A percentile compares a stretch with the other conserved stretches of the same genome.
Conservation (phyloP, 1,140 invertebrate genomes). For the Drosophila punjabiensis region DNA sequence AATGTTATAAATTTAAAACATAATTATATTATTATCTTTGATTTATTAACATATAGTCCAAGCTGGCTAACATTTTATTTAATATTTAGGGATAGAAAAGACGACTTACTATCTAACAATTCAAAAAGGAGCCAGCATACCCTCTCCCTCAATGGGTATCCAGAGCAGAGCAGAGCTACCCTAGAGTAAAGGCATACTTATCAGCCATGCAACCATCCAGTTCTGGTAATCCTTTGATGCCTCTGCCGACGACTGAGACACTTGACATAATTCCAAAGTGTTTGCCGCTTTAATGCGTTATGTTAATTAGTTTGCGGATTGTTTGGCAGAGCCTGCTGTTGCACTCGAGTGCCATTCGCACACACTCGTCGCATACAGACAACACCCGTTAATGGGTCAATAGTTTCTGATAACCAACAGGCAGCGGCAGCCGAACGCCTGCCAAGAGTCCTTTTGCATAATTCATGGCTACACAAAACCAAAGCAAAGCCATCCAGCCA, state of each 20-base stretch:
- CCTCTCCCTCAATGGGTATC: neutral
- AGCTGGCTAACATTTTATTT: too few species aligned
- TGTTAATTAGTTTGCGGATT: constrained; percentile 78
- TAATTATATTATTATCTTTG: too few species aligned
- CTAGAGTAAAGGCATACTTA: constrained; percentile 30
- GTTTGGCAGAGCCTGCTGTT: constrained; percentile 42
- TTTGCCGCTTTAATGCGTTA: constrained; percentile 75
- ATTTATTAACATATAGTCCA: too few species aligned
- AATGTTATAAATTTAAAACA: too few species aligned
- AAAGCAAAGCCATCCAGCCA: constrained; percentile 14
- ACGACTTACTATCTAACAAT: neutral
- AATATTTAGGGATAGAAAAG: neutral
- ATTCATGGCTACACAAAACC: constrained; percentile 57
- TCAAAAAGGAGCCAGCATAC: neutral
- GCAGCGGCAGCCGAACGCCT: constrained; percentile 25
- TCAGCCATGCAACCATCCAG: constrained; percentile 42
- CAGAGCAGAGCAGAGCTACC: neutral
- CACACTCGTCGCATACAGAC: constrained; percentile 29
- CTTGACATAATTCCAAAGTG: constrained; percentile 79
- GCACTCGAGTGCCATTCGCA: constrained; percentile 55
- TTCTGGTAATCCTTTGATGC: constrained; percentile 72
- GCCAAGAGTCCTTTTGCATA: constrained; percentile 73
- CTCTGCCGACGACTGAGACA: constrained; percentile 42
- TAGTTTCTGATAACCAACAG: constrained; percentile 73
- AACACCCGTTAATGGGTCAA: constrained; percentile 79